Base-by-base conservation (phyloP, 2,113 vertebrate genomes). In the Peromyscus californicus region DNA sequence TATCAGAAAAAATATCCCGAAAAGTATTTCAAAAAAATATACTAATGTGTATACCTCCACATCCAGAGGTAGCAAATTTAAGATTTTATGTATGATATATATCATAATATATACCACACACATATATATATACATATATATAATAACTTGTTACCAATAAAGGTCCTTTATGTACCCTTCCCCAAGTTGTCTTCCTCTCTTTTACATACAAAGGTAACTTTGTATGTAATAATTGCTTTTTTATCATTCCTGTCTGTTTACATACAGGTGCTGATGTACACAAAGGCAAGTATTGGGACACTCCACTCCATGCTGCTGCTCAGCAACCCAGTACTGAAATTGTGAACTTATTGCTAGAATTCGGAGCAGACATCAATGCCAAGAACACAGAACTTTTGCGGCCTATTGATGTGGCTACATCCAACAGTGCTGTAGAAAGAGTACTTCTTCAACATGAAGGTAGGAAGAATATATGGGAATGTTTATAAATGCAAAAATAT, bases 291-390 rank as follows among this genome's bases (percentile, higher is more conserved):
- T 98, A 98, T 74, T 92, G 99, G 98, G 99, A 99, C 67, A 99
- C 99, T 1, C 99, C 99, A 1, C 97, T 99, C 63, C 99, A 99
- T 6, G 99, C 99, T 16, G 99, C 99, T 45, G 99, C 99, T 92
- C 99, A 99, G 76, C 99, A 99, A 91, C 98, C 99, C 98, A 99
- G 98, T 96, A 97, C 98, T 3, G 99, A 99, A 45, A 98, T 99
- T 0, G 98, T 99, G 92, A 99, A 98, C 94, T 98, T 99, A 85
- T 98, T 99, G 96, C 98, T 99, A 89, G 99, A 99, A 92, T 99
- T 99, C 97, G 99, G 99, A 54, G 99, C 99, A 0, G 99, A 99
- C 89, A 98, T 99, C 96, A 99, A 99, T 61, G 99, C 99, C 96
- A 99, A 99, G 97, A 99, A 99, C 94, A 98, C 98, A 79, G 99